A percentile compares a stretch with the other conserved stretches of the same genome.
phyloP scores from a whole-genome alignment of 2,797 vertebrate genomes.

The Alca torda region DNA sequence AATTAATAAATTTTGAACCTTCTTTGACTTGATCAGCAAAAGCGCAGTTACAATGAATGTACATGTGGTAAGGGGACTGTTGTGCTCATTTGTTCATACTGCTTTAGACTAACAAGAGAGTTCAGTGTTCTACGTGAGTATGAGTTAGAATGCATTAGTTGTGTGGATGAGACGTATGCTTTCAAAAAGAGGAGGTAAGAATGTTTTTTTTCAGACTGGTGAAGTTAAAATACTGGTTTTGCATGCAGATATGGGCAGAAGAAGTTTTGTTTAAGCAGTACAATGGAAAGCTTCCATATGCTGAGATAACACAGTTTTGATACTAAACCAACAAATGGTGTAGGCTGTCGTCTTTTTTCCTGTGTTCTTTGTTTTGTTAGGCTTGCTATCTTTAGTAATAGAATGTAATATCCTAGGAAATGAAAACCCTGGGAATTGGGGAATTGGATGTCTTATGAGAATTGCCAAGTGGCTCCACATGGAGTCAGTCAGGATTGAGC shows the following conservation, averaged over 20 bases:
- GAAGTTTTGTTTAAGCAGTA: background rate
- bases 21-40: background rate
- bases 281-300: background rate
- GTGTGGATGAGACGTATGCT: background rate
- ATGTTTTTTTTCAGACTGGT: background rate
- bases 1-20: background rate
- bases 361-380: background rate
- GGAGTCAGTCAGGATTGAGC: background rate
- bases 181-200: background rate
- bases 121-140: background rate
- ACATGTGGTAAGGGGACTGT: background rate
- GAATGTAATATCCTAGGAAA: background rate
- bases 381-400: background rate
- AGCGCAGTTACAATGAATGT: background rate
- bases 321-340: background rate
- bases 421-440: background rate
- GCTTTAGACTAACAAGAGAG: background rate
- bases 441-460: background rate
- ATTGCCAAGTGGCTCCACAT: background rate
- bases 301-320: background rate
- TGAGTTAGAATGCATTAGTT: background rate
- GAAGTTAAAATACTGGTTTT: background rate
- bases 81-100: background rate
- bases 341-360: background rate
- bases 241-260: background rate